Percentiles rank a stretch among this genome's conserved stretches.
phyloP scores from a whole-genome alignment of 1,140 invertebrate genomes.

The Aphelenchoides fujianensis region DNA sequence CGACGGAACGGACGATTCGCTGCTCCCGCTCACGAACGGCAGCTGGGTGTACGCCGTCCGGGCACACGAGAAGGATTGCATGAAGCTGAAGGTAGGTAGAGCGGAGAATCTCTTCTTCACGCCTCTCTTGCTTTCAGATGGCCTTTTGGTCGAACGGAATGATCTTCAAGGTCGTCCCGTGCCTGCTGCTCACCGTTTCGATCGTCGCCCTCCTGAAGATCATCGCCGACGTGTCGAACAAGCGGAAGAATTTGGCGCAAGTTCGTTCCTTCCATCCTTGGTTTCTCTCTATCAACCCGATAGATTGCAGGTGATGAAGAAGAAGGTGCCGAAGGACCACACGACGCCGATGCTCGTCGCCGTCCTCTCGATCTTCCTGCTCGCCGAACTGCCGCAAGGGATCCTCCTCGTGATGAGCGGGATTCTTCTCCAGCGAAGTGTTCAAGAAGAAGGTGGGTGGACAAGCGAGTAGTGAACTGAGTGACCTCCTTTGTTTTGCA shows the following conservation, averaged over 20 bases:
- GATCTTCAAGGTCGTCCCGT: slow-evolving; percentile 64
- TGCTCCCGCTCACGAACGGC: background rate
- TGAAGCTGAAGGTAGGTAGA: slow-evolving; percentile 55
- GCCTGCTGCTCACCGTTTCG: slow-evolving; percentile 64
- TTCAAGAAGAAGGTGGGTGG: slow-evolving; percentile 53
- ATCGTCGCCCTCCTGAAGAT: slow-evolving; percentile 64
- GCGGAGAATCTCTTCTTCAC: too few relatives aligned
- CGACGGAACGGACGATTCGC: background rate
- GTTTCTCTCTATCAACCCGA: too few relatives aligned
- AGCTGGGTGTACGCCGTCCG: slow-evolving; percentile 42
- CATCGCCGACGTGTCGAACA: slow-evolving; percentile 63
- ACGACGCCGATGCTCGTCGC: slow-evolving; percentile 85
- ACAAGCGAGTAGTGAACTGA: background rate
- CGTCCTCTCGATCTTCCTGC: slow-evolving; percentile 77
- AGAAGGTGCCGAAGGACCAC: slow-evolving; percentile 60
- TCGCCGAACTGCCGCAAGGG: slow-evolving; percentile 77
- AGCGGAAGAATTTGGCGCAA: slow-evolving; percentile 61
- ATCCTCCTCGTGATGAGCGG: slow-evolving; percentile 64
- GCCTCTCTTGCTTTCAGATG: slow-evolving; percentile 47
- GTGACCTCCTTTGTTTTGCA: slow-evolving; percentile 38
- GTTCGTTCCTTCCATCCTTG: too few relatives aligned
- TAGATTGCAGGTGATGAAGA: too few relatives aligned
- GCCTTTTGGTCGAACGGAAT: slow-evolving; percentile 62
- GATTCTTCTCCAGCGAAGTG: slow-evolving; percentile 58
- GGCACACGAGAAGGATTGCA: slow-evolving; percentile 56